Percentiles rank a stretch among this genome's conserved stretches.
phyloP scores from a whole-genome alignment of 2,888 invertebrate genomes.

The Chydorus sphaericus region DNA sequence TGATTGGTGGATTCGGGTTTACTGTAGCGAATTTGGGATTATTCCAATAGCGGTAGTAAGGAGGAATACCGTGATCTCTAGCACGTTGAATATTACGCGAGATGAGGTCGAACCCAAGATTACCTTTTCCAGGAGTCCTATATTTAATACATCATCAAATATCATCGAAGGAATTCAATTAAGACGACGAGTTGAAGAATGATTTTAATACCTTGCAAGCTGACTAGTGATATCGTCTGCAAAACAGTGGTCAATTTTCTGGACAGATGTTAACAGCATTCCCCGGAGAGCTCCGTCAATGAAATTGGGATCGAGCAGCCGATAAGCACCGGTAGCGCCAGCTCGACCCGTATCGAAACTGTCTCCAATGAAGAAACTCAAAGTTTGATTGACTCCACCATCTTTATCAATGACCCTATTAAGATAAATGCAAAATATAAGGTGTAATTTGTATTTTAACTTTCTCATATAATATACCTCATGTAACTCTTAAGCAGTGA shows the following conservation, averaged over 20 bases:
- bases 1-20: background rate
- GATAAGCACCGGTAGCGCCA: too few species aligned
- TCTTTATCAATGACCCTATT: background rate
- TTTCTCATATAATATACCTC: background rate
- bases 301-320: background rate
- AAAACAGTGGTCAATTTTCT: background rate
- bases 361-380: background rate
- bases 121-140: slow-evolving; percentile 20
- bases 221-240: background rate
- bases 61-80: slow-evolving; percentile 69
- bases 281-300: background rate
- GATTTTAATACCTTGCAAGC: background rate
- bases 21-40: too few species aligned
- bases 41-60: too few species aligned
- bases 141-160: background rate
- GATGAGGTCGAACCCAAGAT: slow-evolving; percentile 58
- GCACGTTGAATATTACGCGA: slow-evolving; percentile 77
- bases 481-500: slow-evolving; percentile 24
- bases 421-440: too few species aligned
- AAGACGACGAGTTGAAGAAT: too few species aligned
- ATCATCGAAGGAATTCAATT: too few species aligned
- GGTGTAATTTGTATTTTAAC: too few species aligned
- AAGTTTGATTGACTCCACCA: too few species aligned
- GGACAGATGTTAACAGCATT: background rate
- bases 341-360: background rate